Conservation (phyloP, 2,888 invertebrate species). For the Cataglyphis cursor region DNA sequence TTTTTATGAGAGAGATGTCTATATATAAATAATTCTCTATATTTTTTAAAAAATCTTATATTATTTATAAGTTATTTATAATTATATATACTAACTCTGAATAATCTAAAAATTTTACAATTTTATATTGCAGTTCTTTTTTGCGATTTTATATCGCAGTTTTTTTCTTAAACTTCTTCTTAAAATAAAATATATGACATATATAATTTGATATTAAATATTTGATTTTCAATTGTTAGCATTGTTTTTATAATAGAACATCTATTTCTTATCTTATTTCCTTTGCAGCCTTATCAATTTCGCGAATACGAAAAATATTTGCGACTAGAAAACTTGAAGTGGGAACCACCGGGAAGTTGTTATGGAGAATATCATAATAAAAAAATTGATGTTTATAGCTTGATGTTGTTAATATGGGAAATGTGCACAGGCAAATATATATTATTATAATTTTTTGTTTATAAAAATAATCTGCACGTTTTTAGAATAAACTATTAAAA, state of each 20-base stretch:
- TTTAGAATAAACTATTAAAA: conserved; percentile 11
- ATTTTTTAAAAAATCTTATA: background rate
- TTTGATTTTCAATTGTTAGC: background rate
- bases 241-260: background rate
- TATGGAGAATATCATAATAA: conserved; percentile 68
- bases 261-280: conserved; percentile 9
- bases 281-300: conserved; percentile 68
- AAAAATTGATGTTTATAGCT: conserved; percentile 80
- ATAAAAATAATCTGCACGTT: background rate
- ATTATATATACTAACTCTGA: background rate
- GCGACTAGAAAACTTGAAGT: conserved; percentile 78
- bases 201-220: background rate
- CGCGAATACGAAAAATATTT: conserved; percentile 78
- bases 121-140: background rate
- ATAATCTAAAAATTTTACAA: background rate
- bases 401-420: conserved; percentile 82
- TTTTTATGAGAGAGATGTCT: background rate
- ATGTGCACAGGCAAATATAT: conserved; percentile 80
- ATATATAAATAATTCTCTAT: background rate
- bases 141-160: background rate
- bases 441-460: background rate
- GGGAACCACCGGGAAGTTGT: conserved; percentile 82
- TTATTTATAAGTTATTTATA: background rate
- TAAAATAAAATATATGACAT: background rate
- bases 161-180: background rate